phyloP scores from a whole-genome alignment of 37 sponge, comb jelly and placozoan species.

The Halisarca cf. caerulea region DNA sequence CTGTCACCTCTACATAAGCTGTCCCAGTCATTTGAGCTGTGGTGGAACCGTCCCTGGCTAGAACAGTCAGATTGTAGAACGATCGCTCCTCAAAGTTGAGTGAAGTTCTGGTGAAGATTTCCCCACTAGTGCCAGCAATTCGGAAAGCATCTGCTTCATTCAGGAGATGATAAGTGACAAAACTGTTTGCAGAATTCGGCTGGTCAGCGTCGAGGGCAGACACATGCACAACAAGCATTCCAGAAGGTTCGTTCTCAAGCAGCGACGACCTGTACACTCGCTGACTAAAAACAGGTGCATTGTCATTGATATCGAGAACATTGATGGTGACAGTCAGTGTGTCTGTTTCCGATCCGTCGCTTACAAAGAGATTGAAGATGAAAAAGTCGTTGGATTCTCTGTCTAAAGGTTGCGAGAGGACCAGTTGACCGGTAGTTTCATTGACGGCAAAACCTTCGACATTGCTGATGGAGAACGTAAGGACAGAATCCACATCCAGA shows the following conservation, averaged over 20 bases:
- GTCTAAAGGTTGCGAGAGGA: slow-evolving; percentile 26
- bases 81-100: slow-evolving; percentile 32
- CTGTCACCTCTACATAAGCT: slow-evolving; percentile 15
- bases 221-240: neutral
- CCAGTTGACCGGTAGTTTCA: slow-evolving; percentile 30
- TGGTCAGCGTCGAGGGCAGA: slow-evolving; percentile 19
- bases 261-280: neutral
- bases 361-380: neutral
- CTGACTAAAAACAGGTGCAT: slow-evolving; percentile 25
- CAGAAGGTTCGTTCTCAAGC: neutral
- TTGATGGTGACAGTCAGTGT: slow-evolving; percentile 1
- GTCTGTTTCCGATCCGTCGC: slow-evolving; percentile 24
- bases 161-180: neutral
- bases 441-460: slow-evolving; percentile 24
- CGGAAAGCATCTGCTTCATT: neutral
- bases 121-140: neutral
- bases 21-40: neutral
- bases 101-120: neutral
- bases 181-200: slow-evolving; percentile 1
- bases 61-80: slow-evolving; percentile 26
- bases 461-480: slow-evolving; percentile 9
- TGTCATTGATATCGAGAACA: slow-evolving; percentile 34
- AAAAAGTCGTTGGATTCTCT: slow-evolving; percentile 8
- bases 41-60: slow-evolving; percentile 37
- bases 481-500: slow-evolving; percentile 26